Base-by-base conservation (phyloP, 1,140 invertebrate genomes). In the Kradibia gibbosae region DNA sequence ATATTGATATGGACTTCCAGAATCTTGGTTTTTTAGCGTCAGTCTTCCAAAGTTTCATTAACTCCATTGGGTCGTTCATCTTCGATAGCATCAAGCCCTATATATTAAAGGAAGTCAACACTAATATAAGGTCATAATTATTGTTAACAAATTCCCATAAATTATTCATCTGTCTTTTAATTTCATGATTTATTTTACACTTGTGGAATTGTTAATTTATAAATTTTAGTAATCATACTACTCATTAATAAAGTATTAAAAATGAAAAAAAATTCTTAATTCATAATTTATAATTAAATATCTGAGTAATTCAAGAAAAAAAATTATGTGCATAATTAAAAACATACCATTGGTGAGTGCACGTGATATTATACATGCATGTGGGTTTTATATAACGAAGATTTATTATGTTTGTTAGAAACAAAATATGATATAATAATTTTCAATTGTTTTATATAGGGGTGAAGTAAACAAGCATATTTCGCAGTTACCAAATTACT, bases 41-140 rank as follows among this genome's bases (percentile, higher is more conserved):
- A 28, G 92, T 97, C 78, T 94, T 97, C 81, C 95, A 97, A 91
- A 92, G 95, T 0, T 91, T 96, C 42, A 93, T 97, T 3, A 96
- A 97, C 87, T 95, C 95, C 0, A 92, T 96, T 0, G 96, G 96
- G 0, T 93, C 93, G n/a, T 94, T 96, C 65, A 92, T 97, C 0
- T 97, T 97, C 84, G 96, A 97, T 85, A 95, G 95, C 20, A 95
- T 97, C 79, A 97, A 97, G 86, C 96, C 96, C 0, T 96, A 95
- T 79, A 94, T 97, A 83, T 89, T 97, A 8, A 93, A 93, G 82
- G 94, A 96, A 89, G 94, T 95, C 0, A 96, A 97, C 85, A 93
- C 92, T 17, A 93, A 93, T 83, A 85, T 94, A 5, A 88, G 92
- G 87, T 90, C 87, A 84, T 86, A 45, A 71, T 25, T 45, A 39